phyloP scores from a whole-genome alignment of 2,888 invertebrate species.

The Anagyrus pseudococci region DNA sequence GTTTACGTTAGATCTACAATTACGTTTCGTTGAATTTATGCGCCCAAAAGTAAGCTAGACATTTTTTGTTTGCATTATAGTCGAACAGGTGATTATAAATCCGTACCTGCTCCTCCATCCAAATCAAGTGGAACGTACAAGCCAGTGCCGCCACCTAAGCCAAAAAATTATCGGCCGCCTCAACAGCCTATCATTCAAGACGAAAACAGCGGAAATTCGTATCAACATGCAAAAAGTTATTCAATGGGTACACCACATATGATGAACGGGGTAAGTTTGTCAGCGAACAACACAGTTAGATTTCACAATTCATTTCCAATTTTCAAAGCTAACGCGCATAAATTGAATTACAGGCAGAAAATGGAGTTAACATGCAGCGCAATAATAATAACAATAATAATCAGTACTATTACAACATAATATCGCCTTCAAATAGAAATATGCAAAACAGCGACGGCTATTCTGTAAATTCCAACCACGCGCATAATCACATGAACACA shows the following conservation, averaged over 20 bases:
- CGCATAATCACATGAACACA: constrained; percentile 49
- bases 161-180: constrained; percentile 88
- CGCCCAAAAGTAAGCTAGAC: constrained; percentile 50
- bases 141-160: constrained; percentile 91
- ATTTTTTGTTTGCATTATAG: constrained; percentile 46
- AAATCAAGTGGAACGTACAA: constrained; percentile 69
- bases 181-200: constrained; percentile 58
- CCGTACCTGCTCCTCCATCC: constrained; percentile 54
- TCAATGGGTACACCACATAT: constrained; percentile 62
- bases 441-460: constrained; percentile 45
- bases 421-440: constrained; percentile 49
- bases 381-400: constrained; percentile 55
- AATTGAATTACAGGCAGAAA: constrained; percentile 61
- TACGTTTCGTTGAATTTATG: not conserved
- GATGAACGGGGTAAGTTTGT: constrained; percentile 66
- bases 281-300: too few species aligned
- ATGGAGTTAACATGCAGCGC: constrained; percentile 64
- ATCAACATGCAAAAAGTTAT: constrained; percentile 64
- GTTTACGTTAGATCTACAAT: constrained; percentile 7
- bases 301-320: not conserved
- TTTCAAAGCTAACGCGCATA: too few species aligned
- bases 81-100: constrained; percentile 60
- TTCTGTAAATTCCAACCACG: constrained; percentile 53
- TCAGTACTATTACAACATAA: constrained; percentile 66
- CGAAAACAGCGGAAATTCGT: constrained; percentile 56